Percentiles rank a stretch among this genome's conserved stretches.
phyloP scores from a whole-genome alignment of 2,113 vertebrate genomes.

The Calidris pygmaea region DNA sequence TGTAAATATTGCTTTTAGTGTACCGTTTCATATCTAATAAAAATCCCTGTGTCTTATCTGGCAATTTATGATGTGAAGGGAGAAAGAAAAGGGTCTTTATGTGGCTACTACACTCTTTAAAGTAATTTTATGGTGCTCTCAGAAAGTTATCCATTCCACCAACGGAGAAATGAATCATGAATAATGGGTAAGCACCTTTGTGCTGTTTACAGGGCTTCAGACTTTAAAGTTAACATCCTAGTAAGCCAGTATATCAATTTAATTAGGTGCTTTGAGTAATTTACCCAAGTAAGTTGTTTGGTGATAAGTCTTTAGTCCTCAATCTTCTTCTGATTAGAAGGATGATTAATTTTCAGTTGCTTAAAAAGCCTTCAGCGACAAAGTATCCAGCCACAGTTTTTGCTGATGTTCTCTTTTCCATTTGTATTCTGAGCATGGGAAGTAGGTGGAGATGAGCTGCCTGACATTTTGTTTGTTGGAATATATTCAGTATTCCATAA shows the following conservation, averaged over 20 bases:
- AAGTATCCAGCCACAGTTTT: constrained; percentile 13
- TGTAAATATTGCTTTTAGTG: constrained; percentile 40
- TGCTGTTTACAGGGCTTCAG: constrained; percentile 41
- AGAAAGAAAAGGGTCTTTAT: constrained; percentile 31
- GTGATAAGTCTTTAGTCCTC: constrained; percentile 59
- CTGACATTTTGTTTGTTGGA: constrained; percentile 45
- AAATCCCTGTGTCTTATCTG: background rate
- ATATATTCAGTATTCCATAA: constrained; percentile 40
- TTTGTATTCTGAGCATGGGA: constrained; percentile 38
- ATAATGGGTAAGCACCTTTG: constrained; percentile 37
- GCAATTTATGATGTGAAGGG: constrained; percentile 41
- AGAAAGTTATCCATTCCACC: constrained; percentile 41
- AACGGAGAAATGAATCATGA: constrained; percentile 34
- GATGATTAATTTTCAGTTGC: constrained; percentile 49
- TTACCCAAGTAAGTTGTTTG: constrained; percentile 50
- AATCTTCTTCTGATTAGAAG: constrained; percentile 63
- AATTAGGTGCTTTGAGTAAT: constrained; percentile 68
- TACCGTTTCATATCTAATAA: constrained; percentile 34
- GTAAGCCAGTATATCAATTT: constrained; percentile 58
- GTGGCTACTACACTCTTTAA: constrained; percentile 40
- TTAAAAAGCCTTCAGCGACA: constrained; percentile 15
- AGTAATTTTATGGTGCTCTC: constrained; percentile 54
- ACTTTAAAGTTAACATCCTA: constrained; percentile 50
- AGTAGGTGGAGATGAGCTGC: constrained; percentile 16
- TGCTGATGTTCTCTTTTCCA: background rate